A percentile compares a stretch with the other conserved stretches of the same genome.
Conservation (phyloP, 1,140 invertebrate species). For the Panagrolaimus sp. region DNA sequence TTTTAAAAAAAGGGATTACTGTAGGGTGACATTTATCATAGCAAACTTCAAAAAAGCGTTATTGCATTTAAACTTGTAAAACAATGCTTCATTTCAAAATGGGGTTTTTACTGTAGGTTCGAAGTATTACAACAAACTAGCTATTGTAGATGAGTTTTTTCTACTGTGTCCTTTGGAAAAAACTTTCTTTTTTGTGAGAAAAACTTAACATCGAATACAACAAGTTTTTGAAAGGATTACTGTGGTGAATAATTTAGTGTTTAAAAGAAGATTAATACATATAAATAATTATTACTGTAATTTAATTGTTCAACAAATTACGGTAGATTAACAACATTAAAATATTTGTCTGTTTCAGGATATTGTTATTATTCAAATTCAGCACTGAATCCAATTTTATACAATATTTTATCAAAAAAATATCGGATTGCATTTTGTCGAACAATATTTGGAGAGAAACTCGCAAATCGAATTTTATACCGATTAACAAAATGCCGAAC, state of each 20-base stretch:
- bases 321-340: not conserved
- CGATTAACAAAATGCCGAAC: too few relatives aligned
- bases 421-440: conserved; percentile 1
- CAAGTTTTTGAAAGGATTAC: conserved; percentile 16
- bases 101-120: not conserved
- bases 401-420: conserved; percentile 42
- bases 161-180: not conserved
- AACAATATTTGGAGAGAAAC: not conserved
- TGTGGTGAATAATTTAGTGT: too few relatives aligned
- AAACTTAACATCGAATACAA: not conserved
- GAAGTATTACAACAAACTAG: not conserved
- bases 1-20: not conserved
- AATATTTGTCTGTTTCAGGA: conserved; percentile 21
- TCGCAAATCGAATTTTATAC: too few relatives aligned
- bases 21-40: too few relatives aligned
- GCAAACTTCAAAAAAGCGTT: too few relatives aligned
- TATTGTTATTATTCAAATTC: conserved; percentile 50
- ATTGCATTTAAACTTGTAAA: too few relatives aligned
- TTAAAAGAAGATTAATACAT: too few relatives aligned
- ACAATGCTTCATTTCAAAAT: conserved; percentile 18
- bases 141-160: not conserved
- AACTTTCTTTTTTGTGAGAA: not conserved
- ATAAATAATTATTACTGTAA: not conserved
- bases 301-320: not conserved
- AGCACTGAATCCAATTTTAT: conserved; percentile 44